Evolutionary conservation across 2,888 invertebrate genomes (phyloP).

Genomic region (Leuctra nigra): DNA sequence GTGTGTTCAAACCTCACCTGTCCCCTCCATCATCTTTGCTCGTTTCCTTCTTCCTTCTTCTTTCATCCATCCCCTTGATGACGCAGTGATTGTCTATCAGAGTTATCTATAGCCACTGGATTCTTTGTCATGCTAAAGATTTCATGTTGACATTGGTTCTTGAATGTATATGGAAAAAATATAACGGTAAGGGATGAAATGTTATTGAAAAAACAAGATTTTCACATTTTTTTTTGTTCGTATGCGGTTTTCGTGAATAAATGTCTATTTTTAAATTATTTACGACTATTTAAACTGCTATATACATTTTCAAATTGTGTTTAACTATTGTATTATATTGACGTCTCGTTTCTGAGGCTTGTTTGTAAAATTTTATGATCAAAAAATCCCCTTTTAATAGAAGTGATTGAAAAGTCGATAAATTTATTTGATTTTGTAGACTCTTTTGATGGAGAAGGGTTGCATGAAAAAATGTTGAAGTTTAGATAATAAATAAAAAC

Average conservation of each 20-base stretch:
- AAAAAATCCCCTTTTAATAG: neutral
- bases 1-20: neutral
- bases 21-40: neutral
- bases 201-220: neutral
- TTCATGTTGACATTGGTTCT: too few relatives aligned
- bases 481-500: neutral
- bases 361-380: neutral
- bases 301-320: neutral
- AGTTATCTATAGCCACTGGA: neutral
- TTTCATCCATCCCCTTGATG: neutral
- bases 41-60: conserved; percentile 1
- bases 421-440: neutral
- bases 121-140: too few relatives aligned
- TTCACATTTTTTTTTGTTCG: neutral
- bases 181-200: neutral
- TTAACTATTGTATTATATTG: conserved; percentile 2
- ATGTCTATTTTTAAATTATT: conserved; percentile 4
- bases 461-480: neutral
- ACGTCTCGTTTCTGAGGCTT: neutral
- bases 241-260: conserved; percentile 1
- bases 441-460: conserved; percentile 8
- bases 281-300: conserved; percentile 3
- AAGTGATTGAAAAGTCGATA: conserved; percentile 6
- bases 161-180: neutral
- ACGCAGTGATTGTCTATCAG: neutral